These are phyloP conservation scores for Melangyna quadrimaculata DNA, from an alignment of 2,888 invertebrate genomes.

Conservation along the genomic window DNA sequence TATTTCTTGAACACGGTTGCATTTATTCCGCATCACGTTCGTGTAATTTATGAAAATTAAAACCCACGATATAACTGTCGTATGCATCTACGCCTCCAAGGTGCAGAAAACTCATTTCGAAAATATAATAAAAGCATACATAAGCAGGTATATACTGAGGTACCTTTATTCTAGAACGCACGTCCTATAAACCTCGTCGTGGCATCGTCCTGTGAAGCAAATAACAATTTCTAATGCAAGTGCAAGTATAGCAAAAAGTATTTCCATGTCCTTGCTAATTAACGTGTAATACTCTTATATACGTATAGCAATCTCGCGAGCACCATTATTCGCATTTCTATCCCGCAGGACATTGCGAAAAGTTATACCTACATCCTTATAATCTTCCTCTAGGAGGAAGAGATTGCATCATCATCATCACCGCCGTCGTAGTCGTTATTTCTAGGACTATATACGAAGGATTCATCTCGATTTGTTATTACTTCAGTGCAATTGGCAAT, in stretches of 20 bases:
- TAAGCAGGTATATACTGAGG: not conserved
- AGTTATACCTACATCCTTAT: slow-evolving; percentile 4
- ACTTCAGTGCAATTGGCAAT: slow-evolving; percentile 58
- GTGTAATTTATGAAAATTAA: slow-evolving; percentile 60
- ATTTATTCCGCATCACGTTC: slow-evolving; percentile 60
- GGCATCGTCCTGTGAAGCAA: slow-evolving; percentile 25
- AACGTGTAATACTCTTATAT: slow-evolving; percentile 30
- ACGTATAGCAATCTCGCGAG: slow-evolving; percentile 26
- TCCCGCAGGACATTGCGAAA: slow-evolving; percentile 55
- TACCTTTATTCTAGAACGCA: not conserved
- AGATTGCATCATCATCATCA: not conserved
- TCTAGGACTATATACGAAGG: not conserved
- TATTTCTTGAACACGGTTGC: slow-evolving; percentile 18
- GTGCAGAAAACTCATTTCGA: slow-evolving; percentile 51
- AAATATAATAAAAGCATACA: not conserved
- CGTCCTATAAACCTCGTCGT: not conserved
- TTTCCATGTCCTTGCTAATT: slow-evolving; percentile 57
- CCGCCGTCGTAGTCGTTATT: not conserved
- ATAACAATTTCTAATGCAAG: slow-evolving; percentile 7
- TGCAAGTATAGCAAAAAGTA: not conserved
- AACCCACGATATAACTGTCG: slow-evolving; percentile 43
- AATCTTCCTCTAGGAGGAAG: not conserved
- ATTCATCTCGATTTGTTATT: slow-evolving; percentile 64
- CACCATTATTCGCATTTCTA: slow-evolving; percentile 36
- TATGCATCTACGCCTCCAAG: slow-evolving; percentile 40